Conservation (phyloP, 2,113 vertebrate species). For the Aptenodytes patagonicus region DNA sequence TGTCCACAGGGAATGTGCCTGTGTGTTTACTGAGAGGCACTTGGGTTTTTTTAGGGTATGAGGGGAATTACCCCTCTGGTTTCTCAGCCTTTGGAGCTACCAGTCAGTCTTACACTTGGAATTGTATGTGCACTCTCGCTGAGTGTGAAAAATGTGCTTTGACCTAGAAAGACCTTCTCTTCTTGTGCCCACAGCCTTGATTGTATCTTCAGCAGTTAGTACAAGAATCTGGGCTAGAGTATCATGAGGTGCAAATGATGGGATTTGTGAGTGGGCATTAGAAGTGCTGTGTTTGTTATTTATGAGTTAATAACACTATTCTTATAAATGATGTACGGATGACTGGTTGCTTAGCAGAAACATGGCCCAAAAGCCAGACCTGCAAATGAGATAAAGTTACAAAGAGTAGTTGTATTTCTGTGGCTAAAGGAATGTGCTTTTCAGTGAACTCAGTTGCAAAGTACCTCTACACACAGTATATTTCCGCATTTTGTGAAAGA, state of each 20-base stretch:
- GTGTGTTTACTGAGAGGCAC: neutral
- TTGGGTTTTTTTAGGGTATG: neutral
- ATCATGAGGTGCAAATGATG: neutral
- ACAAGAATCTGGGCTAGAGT: neutral
- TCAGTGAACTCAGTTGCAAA: neutral
- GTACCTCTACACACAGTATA: neutral
- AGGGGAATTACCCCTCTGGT: neutral
- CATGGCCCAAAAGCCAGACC: neutral
- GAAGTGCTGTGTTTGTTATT: neutral
- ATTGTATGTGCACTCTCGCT: accelerated
- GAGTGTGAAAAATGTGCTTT: neutral
- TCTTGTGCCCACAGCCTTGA: neutral
- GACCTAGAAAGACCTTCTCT: neutral
- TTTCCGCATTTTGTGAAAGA: neutral
- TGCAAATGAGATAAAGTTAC: neutral
- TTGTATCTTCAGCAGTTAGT: neutral
- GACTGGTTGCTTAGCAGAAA: neutral
- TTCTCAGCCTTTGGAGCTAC: neutral
- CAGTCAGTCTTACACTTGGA: neutral
- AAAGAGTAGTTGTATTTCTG: neutral
- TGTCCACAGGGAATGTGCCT: neutral
- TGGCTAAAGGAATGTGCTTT: neutral
- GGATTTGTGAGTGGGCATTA: neutral
- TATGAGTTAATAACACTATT: neutral
- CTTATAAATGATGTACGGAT: neutral